These are phyloP conservation scores for Chironomus striatipennis DNA, from an alignment of 1,140 invertebrate species.

Conservation along the genomic window DNA sequence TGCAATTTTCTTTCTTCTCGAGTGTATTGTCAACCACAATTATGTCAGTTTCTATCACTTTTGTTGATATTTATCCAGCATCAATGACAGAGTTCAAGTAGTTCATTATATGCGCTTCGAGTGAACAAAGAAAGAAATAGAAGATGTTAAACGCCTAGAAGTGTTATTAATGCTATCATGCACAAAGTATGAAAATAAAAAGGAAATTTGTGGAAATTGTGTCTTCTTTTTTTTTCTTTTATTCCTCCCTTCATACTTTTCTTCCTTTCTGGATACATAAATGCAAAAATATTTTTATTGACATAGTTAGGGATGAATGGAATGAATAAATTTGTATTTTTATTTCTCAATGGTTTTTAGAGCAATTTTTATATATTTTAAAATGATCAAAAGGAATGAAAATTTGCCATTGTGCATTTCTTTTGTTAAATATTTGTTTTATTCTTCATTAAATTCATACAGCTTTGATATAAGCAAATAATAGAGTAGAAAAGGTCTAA, in stretches of 20 bases:
- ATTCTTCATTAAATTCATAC: background rate
- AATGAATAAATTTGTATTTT: background rate
- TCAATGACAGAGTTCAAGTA: background rate
- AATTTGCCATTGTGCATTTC: background rate
- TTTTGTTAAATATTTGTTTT: slow-evolving; percentile 1
- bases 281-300: background rate
- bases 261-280: background rate
- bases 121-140: background rate
- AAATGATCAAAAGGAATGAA: background rate
- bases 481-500: no score
- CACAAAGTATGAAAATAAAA: background rate
- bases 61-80: background rate
- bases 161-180: background rate
- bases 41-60: background rate
- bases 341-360: background rate
- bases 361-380: background rate
- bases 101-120: background rate
- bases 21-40: background rate
- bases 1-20: background rate
- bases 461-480: no score
- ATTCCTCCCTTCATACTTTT: background rate
- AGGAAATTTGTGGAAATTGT: background rate
- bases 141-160: background rate
- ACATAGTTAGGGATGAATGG: background rate
- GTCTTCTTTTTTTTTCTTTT: background rate